Evolutionary conservation across 2,113 vertebrate genomes (phyloP).

Genomic region (Gobio gobio): DNA sequence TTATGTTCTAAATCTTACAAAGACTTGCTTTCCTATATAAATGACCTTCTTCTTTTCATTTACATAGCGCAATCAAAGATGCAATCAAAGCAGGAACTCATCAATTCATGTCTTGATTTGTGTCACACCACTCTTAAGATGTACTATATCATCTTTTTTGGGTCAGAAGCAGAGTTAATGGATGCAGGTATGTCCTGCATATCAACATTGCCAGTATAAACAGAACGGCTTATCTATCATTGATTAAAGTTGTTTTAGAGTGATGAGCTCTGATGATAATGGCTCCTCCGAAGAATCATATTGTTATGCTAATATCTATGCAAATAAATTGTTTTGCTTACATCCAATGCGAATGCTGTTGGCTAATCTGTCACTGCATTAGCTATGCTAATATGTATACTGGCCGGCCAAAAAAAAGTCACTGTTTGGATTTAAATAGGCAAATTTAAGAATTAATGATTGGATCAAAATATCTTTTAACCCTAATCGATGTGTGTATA

Average conservation of each 20-base stretch:
- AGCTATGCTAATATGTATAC: too few relatives aligned
- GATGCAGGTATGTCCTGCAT: neutral
- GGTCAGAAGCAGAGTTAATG: constrained; percentile 24
- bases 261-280: neutral
- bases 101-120: neutral
- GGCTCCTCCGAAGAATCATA: neutral
- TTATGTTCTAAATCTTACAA: neutral
- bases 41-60: constrained; percentile 10
- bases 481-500: too few relatives aligned
- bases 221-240: neutral
- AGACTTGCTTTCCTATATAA: neutral
- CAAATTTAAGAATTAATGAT: too few relatives aligned
- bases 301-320: neutral
- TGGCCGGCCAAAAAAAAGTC: too few relatives aligned
- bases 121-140: neutral
- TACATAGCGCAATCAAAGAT: constrained; percentile 18
- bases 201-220: constrained; percentile 5
- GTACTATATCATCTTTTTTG: constrained; percentile 10
- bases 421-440: too few relatives aligned
- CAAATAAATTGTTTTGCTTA: neutral
- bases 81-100: constrained; percentile 18
- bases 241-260: constrained; percentile 10
- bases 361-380: too few relatives aligned
- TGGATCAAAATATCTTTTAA: too few relatives aligned
- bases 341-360: neutral